Base-by-base conservation (phyloP, 2,888 invertebrate species). In the Eumacrocentrus americanus region DNA sequence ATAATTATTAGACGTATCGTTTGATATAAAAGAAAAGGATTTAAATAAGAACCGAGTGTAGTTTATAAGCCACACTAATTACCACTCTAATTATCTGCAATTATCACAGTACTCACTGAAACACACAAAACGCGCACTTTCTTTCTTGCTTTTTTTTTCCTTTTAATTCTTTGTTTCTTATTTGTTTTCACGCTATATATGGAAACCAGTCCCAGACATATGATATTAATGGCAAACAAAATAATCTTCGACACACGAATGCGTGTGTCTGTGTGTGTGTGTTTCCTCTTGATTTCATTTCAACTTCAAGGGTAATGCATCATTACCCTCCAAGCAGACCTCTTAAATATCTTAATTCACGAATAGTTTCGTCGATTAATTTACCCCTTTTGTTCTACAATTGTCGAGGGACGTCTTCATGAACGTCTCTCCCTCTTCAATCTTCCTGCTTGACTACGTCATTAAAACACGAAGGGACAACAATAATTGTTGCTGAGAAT, bases 61-160 rank as follows among this genome's bases (percentile, higher is more conserved):
- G 61, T 59, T 62, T 73, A 72, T 72, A 76, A 79, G 74, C 75
- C 76, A 76, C 68, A 72, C 5, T 9, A 29, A 29, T 29, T 29
- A 29, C 76, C 77, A 78, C 68, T 70, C 76, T 79, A 79, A 77
- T 76, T 75, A 77, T 76, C 72, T 76, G 77, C 78, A 80, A 79
- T 46, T 80, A 80, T 80, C 80, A 80, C 80, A 80, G 80, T 80
- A 80, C 73, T 80, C 77, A 75, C 74, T 77, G 76, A 79, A 79
- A 79, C 72, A 74, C 76, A 75, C 72, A 73, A 75, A 74, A 74
- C 72, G 68, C 69, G 63, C 71, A 72, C 51, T 23, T 56, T 54
- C n/a, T 20, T n/a, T n/a, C n/a, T n/a, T n/a, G n/a, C 51, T 34
- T 20, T 35, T 40, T 42, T 48, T 35, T 38, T 22, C 29, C 2